Base-by-base conservation (phyloP, 2,888 invertebrate genomes). In the Aromia moschata region DNA sequence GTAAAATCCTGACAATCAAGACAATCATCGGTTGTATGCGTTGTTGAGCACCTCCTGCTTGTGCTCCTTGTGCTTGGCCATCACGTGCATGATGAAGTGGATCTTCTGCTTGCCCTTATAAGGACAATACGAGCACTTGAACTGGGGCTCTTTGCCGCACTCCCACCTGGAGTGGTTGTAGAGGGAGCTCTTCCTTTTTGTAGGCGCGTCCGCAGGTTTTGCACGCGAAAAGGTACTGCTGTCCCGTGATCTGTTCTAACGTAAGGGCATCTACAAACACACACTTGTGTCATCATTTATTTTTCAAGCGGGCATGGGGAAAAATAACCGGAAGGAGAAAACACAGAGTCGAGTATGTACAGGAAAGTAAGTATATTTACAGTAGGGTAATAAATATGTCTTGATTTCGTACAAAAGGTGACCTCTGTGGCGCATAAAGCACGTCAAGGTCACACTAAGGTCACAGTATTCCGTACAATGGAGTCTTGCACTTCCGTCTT, bases 11-110 rank as follows among this genome's bases (percentile, higher is more conserved):
- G n/a, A n/a, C n/a, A n/a, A n/a, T n/a, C n/a, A n/a, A 38, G 7
- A 31, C 11, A 3, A 38, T 58, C 47, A 65, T 49, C 56, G 69
- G 60, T 71, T 73, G 44, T 72, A 71, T n/a, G 71, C 64, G 38
- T 62, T 60, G 40, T 56, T 60, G 9, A 76, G 56, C 1, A 76
- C 74, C 52, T 78, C 77, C 14, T 72, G 70, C 54, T 77, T 77
- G 55, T 77, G 74, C 51, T 79, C 77, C 68, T 78, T 78, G 56
- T 79, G 79, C 53, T 77, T 78, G 2, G 78, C 77, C 72, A 78
- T 73, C 1, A 78, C 72, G 57, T 79, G 79, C 78, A 77, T 77
- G 18, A 77, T 74, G 60, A 78, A 76, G 67, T 78, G 78, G 16
- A 78, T 77, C 61, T 79, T 79, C 60, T 79, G 78, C 51, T 74